Evolutionary conservation across 2,797 vertebrate genomes (phyloP), one percentile per base, ranked within the genome.

Genomic region (Ambastaia sidthimunki): DNA sequence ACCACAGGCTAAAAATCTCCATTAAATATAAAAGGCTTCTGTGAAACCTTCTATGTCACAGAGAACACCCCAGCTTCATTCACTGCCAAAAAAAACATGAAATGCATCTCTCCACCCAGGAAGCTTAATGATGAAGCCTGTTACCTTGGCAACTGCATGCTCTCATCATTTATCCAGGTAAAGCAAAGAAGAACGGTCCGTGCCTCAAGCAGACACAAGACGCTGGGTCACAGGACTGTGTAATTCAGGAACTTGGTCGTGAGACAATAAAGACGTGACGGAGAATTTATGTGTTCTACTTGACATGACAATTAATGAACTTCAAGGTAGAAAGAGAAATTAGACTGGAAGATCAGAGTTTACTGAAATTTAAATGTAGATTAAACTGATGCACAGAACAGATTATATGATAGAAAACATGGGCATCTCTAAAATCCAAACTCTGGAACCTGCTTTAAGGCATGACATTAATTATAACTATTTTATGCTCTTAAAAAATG

Each of bases 111-210:
- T 74, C 73, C 67, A 78, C 37, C 37, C 77, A 66, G 63, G 34
- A 62, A 37, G 69, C 74, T 77, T 84, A 85, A 77, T 68, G 70
- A 85, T 81, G 74, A 59, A 77, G 79, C 65, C 28, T 3, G 85
- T 87, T 83, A 55, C 84, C 79, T 65, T 67, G 86, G 82, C 41
- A 87, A 88, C 85, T 62, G 54, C 55, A 80, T 73, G 68, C 72
- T 80, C 81, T 76, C 85, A 86, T 84, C 76, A 89, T 78, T 79
- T 50, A 80, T 78, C 67, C 70, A 87, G 83, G 85, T 80, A 55
- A 83, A 47, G 74, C 69, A 19, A 31, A 62, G 65, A 54, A 65
- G 76, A 74, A 72, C 60, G 7, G 5, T 0, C 57, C 63, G 25
- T 80, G 82, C 76, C 78, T 84, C 57, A 19, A 67, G 82, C 69